Conservation (phyloP, 2,888 invertebrate species). For the Leucozona laternaria region DNA sequence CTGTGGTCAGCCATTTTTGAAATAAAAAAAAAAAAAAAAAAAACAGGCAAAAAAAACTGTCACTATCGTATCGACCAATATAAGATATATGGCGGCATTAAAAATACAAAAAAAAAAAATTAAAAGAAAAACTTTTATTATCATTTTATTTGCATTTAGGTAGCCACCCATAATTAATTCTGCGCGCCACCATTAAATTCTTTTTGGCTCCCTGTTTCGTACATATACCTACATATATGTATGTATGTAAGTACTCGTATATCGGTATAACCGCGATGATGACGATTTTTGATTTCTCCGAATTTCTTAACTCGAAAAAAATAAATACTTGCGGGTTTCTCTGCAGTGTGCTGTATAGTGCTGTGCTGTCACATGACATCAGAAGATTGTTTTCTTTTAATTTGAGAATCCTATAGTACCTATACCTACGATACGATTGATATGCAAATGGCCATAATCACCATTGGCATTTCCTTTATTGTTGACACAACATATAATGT, state of each 20-base stretch:
- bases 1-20: conserved; percentile 63
- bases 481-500: conserved; percentile 41
- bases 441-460: conserved; percentile 63
- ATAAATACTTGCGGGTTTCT: conserved; percentile 56
- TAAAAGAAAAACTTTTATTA: conserved; percentile 46
- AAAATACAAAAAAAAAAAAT: too few species aligned
- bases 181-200: conserved; percentile 61
- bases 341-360: too few species aligned
- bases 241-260: too few species aligned
- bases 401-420: conserved; percentile 52
- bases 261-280: conserved; percentile 34
- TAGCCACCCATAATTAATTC: conserved; percentile 74
- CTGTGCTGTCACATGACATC: conserved; percentile 20
- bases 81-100: conserved; percentile 62
- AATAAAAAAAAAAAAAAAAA: conserved; percentile 19
- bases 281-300: conserved; percentile 69
- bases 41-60: conserved; percentile 50
- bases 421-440: too few species aligned
- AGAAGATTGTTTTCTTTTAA: conserved; percentile 31
- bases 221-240: too few species aligned
- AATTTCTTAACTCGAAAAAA: conserved; percentile 48
- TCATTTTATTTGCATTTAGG: conserved; percentile 70
- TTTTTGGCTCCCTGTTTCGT: conserved; percentile 60
- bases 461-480: conserved; percentile 64
- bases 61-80: conserved; percentile 51